These are phyloP conservation scores for Malurus splendens DNA, from an alignment of 2,797 vertebrate genomes.

Conservation along the genomic window DNA sequence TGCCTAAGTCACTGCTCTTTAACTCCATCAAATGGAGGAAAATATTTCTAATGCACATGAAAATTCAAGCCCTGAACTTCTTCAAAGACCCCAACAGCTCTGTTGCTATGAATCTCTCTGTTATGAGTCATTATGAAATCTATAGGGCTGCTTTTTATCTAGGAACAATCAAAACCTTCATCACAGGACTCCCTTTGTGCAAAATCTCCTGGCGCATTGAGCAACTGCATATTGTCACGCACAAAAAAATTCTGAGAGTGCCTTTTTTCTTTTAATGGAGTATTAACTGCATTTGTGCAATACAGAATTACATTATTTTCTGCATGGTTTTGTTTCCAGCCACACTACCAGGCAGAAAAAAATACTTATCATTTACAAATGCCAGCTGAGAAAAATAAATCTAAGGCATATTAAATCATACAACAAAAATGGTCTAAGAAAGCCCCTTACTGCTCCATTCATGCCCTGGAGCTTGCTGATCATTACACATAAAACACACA, in stretches of 20 bases:
- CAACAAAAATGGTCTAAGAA: not conserved
- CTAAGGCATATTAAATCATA: constrained; percentile 18
- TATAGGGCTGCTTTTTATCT: not conserved
- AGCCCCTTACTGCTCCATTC: constrained; percentile 4
- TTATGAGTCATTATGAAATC: not conserved
- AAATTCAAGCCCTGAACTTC: not conserved
- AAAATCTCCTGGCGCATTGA: not conserved
- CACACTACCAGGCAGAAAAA: not conserved
- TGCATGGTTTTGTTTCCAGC: not conserved
- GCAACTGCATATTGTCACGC: not conserved
- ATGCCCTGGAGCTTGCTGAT: not conserved
- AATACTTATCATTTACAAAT: constrained; percentile 1
- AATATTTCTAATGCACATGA: not conserved
- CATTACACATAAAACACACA: constrained; percentile 2
- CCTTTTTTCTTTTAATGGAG: not conserved
- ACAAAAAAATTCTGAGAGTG: not conserved
- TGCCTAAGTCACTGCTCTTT: not conserved
- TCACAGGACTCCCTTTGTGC: not conserved
- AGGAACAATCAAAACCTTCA: constrained; percentile 1
- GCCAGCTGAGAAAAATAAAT: constrained; percentile 35
- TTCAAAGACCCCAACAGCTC: not conserved
- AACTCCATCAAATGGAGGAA: not conserved
- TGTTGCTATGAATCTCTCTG: not conserved
- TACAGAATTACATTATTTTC: not conserved
- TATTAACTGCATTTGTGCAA: not conserved